Evolutionary conservation across 2,888 invertebrate species (phyloP), one percentile per base, ranked within the genome.

Genomic region (Drosophila pegasa): DNA sequence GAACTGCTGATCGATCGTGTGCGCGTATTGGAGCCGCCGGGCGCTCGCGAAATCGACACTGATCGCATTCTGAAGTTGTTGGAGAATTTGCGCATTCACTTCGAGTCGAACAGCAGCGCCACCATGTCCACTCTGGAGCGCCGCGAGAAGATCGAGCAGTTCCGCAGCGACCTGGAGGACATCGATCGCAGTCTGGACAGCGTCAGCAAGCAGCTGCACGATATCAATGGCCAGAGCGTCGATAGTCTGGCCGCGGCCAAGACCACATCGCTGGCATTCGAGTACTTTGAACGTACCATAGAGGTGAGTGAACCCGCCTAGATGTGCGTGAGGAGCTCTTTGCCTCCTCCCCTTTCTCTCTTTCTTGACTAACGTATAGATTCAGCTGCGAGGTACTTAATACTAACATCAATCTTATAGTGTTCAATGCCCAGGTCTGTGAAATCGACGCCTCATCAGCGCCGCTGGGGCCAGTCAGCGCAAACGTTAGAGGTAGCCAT

Each of bases 271-370:
- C 92, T 94, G 75, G 95, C 95, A 33, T 97, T 96, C 90, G 93
- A 94, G 70, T 95, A 95, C 85, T 96, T 97, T 90, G 96, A 97
- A 92, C 95, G 95, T 91, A 96, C 96, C 56, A 94, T 96, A 75
- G 94, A 95, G 93, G 96, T 96, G 92, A 92, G 92, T 91, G 74
- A 71, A 59, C 82, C 71, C 18, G 37, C 3, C 27, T 22, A 8
- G 14, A 12, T 43, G 8, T 29, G 55, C 7, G 27, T n/a, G 27
- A 10, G 41, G n/a, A 16, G 9, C 14, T 40, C n/a, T 43, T 29
- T 5, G 6, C 41, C 8, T 8, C 22, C 7, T 8, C 6, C 8
- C 5, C 25, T 25, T 25, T 22, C 22, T 14, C 40, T 40, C 14
- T 14, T 25, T n/a, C 16, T 43, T n/a, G n/a, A 35, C 25, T 56